These are phyloP conservation scores for Dicentrarchus labrax DNA, from an alignment of 2,113 vertebrate species.

Conservation along the genomic window DNA sequence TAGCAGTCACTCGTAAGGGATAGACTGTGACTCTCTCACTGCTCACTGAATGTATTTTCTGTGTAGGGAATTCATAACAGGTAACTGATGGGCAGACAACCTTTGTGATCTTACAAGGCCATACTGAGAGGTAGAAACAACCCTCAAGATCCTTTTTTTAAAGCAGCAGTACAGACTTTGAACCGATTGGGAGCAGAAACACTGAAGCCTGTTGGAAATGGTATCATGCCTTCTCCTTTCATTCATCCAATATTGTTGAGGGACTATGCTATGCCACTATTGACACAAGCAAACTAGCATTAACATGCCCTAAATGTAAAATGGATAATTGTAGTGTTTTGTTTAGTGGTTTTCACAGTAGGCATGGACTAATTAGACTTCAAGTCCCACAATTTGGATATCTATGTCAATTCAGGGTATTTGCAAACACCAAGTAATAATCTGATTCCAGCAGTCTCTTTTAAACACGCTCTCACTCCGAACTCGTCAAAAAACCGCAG, in stretches of 20 bases:
- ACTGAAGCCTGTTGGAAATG: background rate
- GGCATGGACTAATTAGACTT: no score
- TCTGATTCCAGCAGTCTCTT: no score
- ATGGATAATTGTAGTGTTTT: no score
- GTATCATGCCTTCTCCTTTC: background rate
- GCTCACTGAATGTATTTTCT: conserved; percentile 32
- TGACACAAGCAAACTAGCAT: no score
- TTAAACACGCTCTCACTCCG: no score
- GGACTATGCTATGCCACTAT: no score
- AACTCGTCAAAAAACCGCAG: no score
- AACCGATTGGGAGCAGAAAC: background rate
- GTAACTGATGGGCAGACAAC: background rate
- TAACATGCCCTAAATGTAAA: no score
- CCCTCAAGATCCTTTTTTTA: background rate
- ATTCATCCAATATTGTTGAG: background rate
- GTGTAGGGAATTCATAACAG: conserved; percentile 26
- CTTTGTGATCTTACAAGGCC: background rate
- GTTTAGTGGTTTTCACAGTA: no score
- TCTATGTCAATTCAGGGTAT: no score
- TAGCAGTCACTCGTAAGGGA: conserved; percentile 15
- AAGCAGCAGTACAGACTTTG: background rate
- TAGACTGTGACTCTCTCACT: conserved; percentile 19
- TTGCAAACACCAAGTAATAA: no score
- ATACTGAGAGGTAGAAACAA: background rate
- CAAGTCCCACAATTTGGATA: no score